Evolutionary conservation across 1,140 invertebrate species (phyloP).

Genomic region (Leptopilina clavipes): DNA sequence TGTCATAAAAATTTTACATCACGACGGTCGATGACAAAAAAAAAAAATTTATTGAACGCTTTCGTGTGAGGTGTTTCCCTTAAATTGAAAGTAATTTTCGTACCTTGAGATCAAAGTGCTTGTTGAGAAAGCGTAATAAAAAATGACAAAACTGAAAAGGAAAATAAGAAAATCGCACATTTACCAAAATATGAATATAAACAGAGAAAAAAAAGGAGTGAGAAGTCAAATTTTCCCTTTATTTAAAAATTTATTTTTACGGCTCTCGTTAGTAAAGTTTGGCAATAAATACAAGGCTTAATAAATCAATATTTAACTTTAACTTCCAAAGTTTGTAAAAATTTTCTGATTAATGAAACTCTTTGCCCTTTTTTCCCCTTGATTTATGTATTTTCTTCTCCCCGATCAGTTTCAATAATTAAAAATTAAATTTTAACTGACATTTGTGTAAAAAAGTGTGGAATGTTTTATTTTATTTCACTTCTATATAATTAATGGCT

Average conservation of each 20-base stretch:
- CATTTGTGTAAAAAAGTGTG: too few relatives aligned
- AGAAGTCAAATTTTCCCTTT: neutral
- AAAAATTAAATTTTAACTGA: too few relatives aligned
- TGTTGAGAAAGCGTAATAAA: neutral
- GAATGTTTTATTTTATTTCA: too few relatives aligned
- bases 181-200: neutral
- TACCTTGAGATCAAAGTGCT: neutral
- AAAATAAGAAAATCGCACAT: neutral
- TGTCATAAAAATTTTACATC: slow-evolving; percentile 20
- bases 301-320: slow-evolving; percentile 17
- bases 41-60: slow-evolving; percentile 13
- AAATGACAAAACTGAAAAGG: neutral
- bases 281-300: slow-evolving; percentile 11
- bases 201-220: neutral
- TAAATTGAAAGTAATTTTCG: slow-evolving; percentile 25
- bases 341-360: neutral
- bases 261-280: neutral
- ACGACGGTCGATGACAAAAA: neutral
- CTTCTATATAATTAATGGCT: too few relatives aligned
- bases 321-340: neutral
- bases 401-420: neutral
- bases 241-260: slow-evolving; percentile 8
- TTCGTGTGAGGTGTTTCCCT: slow-evolving; percentile 12
- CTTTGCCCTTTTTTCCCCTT: neutral
- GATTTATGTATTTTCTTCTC: neutral